Evolutionary conservation across 2,797 vertebrate species (phyloP).

Genomic region (Urophycis tenuis): DNA sequence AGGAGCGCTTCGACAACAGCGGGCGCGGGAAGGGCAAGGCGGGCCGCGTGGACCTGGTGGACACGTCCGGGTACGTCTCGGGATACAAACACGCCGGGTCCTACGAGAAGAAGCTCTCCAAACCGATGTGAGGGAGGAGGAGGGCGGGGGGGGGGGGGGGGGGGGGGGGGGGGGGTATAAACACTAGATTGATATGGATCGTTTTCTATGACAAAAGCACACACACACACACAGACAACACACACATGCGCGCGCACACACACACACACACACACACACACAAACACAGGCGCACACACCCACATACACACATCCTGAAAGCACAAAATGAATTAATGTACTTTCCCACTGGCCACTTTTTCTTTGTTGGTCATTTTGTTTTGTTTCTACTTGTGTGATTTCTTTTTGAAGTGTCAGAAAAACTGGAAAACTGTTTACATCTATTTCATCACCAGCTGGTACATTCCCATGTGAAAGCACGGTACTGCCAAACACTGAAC

Average conservation of each 20-base stretch:
- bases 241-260: constrained; percentile 29
- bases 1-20: constrained; percentile 87
- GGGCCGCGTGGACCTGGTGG: constrained; percentile 86
- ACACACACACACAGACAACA: constrained; percentile 36
- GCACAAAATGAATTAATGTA: constrained; percentile 66
- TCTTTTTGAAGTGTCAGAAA: constrained; percentile 65
- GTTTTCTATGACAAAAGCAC: constrained; percentile 50
- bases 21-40: constrained; percentile 92
- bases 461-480: constrained; percentile 70
- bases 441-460: constrained; percentile 69
- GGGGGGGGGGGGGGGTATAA: constrained; percentile 35
- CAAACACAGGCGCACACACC: constrained; percentile 33
- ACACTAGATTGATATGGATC: constrained; percentile 55
- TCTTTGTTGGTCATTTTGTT: constrained; percentile 24
- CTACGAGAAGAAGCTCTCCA: constrained; percentile 87
- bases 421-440: constrained; percentile 79
- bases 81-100: constrained; percentile 93
- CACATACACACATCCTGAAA: constrained; percentile 40
- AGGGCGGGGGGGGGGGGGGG: constrained; percentile 19
- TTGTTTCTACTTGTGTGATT: constrained; percentile 55
- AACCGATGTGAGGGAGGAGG: constrained; percentile 61
- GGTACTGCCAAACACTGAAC: constrained; percentile 61
- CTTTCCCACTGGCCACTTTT: constrained; percentile 54
- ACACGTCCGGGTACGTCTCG: constrained; percentile 87
- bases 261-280: constrained; percentile 29